Percentiles rank a stretch among this genome's conserved stretches.
Conservation (phyloP, 2,888 invertebrate species). For the Nemapogon koenigi region DNA sequence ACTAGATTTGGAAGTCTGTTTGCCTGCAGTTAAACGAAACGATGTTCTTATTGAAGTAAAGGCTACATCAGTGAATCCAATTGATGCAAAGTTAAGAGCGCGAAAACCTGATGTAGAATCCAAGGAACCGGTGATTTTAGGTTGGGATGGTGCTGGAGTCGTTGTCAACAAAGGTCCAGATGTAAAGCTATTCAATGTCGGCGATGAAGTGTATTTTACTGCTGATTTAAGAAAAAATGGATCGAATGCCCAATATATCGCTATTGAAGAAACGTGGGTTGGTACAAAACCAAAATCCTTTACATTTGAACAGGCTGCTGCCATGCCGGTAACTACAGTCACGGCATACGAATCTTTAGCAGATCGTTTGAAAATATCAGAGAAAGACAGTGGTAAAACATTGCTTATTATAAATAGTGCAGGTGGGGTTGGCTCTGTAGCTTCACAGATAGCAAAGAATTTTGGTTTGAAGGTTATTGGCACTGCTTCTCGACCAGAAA, state of each 20-base stretch:
- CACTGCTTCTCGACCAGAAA: slow-evolving; percentile 43
- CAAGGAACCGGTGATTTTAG: slow-evolving; percentile 36
- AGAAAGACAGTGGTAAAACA: slow-evolving; percentile 41
- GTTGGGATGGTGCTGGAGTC: slow-evolving; percentile 48
- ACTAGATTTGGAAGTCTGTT: slow-evolving; percentile 36
- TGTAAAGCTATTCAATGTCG: slow-evolving; percentile 31
- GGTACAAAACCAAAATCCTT: slow-evolving; percentile 40
- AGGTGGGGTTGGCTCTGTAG: slow-evolving; percentile 49
- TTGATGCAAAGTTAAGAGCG: slow-evolving; percentile 43
- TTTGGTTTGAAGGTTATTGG: slow-evolving; percentile 45
- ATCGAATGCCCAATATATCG: slow-evolving; percentile 43
- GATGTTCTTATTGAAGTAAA: slow-evolving; percentile 47
- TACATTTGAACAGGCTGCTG: slow-evolving; percentile 47
- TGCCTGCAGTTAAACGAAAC: slow-evolving; percentile 30
- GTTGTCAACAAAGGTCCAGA: slow-evolving; percentile 35
- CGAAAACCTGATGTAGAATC: slow-evolving; percentile 37
- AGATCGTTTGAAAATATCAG: slow-evolving; percentile 38
- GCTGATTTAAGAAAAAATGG: slow-evolving; percentile 39
- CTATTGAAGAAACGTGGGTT: slow-evolving; percentile 36
- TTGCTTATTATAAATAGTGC: slow-evolving; percentile 47
- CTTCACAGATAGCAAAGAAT: slow-evolving; percentile 41
- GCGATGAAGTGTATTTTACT: slow-evolving; percentile 47
- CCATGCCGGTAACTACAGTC: slow-evolving; percentile 42
- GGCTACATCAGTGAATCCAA: slow-evolving; percentile 45
- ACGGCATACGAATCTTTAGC: slow-evolving; percentile 43